Base-by-base conservation (phyloP, 2,888 invertebrate genomes). In the Bugulina stolonifera region DNA sequence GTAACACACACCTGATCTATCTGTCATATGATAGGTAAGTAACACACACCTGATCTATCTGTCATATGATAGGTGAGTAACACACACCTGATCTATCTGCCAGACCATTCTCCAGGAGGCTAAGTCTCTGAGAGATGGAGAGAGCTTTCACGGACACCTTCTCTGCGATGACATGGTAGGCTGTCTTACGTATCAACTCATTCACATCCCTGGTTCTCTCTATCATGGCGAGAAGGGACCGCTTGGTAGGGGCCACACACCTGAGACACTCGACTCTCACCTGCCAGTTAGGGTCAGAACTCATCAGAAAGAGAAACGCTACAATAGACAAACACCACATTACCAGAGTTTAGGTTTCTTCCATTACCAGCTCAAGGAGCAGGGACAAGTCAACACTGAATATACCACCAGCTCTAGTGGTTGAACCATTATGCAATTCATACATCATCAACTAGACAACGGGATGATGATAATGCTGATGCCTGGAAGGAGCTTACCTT, bases 141-240 rank as follows among this genome's bases (percentile, higher is more conserved):
- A 91, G 86, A 0, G 87, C 87, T 75, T 84, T 86, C 1, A 88
- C 83, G 71, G 87, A 86, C n/a, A 89, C 81, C 77, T 85, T 85
- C 73, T 86, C 87, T 14, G 87, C 85, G 57, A 89, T 79, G 32
- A 85, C 79, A n/a, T 74, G 34, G 35, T 71, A 71, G 1, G 74
- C 71, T 64, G 57, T 73, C 32, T 54, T 71, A 0, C 94, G 87
- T 0, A 94, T 93, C 35, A 88, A 88, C 73, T 90, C 90, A 79
- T 91, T 91, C 0, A 91, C 88, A 83, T 94, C 94, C 78, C 90
- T 88, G 0, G 91, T 87, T 0, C 92, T 87, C 74, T 89, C 89
- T 69, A 93, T 79, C 35, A 93, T 89, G 74, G 88, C 88, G 0
- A 89, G 88, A 0, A 93, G 87, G 1, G 92, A 91, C 58, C 88